These are phyloP conservation scores for Dermochelys coriacea DNA, from an alignment of 2,797 vertebrate species.

Conservation along the genomic window DNA sequence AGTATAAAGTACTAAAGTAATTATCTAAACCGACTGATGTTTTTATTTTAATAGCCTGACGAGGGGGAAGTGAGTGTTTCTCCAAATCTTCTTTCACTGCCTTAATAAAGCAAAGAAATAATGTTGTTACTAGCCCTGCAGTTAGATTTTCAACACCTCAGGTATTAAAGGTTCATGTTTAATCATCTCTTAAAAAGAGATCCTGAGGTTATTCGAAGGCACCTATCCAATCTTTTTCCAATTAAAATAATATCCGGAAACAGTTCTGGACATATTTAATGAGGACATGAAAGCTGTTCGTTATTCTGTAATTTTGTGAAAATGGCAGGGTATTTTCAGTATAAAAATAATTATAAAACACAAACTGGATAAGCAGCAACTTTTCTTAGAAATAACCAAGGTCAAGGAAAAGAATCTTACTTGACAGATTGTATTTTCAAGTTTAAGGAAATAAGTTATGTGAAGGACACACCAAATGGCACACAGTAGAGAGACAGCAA, in stretches of 20 bases:
- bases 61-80: neutral
- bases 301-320: conserved; percentile 66
- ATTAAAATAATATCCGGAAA: conserved; percentile 39
- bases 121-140: neutral
- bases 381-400: neutral
- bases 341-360: neutral
- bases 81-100: neutral
- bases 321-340: conserved; percentile 46
- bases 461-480: neutral
- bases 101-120: conserved; percentile 18
- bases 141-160: neutral
- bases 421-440: neutral
- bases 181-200: neutral
- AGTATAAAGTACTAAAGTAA: conserved; percentile 4
- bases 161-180: neutral
- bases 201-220: conserved; percentile 29
- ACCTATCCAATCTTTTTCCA: conserved; percentile 47
- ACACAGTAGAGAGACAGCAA: neutral
- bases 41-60: conserved; percentile 2
- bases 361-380: neutral
- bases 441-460: neutral
- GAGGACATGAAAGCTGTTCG: conserved; percentile 56
- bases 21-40: neutral
- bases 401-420: neutral
- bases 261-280: conserved; percentile 39